phyloP scores from a whole-genome alignment of 2,888 invertebrate genomes.

The Pristionchus fissidentatus region DNA sequence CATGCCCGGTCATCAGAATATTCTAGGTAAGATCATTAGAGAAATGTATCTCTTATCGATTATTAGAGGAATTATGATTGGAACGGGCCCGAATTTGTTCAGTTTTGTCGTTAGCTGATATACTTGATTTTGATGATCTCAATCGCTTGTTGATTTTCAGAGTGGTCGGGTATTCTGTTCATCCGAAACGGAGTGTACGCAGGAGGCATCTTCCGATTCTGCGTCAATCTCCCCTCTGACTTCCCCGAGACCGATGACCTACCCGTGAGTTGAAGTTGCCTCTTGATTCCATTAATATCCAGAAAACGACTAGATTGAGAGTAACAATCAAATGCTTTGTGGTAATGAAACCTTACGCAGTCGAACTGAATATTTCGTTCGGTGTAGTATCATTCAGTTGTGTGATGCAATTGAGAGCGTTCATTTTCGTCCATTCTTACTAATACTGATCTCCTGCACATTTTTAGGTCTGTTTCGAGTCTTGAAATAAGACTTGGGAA shows the following conservation, averaged over 20 bases:
- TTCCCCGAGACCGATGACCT: constrained; percentile 87
- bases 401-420: too few species aligned
- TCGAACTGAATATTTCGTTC: too few species aligned
- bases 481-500: too few species aligned
- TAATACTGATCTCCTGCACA: too few species aligned
- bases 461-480: too few species aligned
- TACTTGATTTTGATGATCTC: not conserved
- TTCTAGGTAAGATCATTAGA: constrained; percentile 33
- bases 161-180: constrained; percentile 92
- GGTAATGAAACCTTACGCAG: too few species aligned
- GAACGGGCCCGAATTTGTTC: not conserved
- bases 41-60: not conserved
- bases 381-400: too few species aligned
- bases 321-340: too few species aligned
- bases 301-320: too few species aligned
- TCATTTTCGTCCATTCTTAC: too few species aligned
- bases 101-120: not conserved
- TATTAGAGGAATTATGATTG: not conserved
- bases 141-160: constrained; percentile 78
- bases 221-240: constrained; percentile 86
- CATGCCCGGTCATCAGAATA: constrained; percentile 50
- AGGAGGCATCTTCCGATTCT: constrained; percentile 92
- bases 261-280: constrained; percentile 78
- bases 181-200: constrained; percentile 89
- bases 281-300: not conserved